These are phyloP conservation scores for Ciconia nigra DNA, from an alignment of 2,797 vertebrate genomes.

Conservation along the genomic window DNA sequence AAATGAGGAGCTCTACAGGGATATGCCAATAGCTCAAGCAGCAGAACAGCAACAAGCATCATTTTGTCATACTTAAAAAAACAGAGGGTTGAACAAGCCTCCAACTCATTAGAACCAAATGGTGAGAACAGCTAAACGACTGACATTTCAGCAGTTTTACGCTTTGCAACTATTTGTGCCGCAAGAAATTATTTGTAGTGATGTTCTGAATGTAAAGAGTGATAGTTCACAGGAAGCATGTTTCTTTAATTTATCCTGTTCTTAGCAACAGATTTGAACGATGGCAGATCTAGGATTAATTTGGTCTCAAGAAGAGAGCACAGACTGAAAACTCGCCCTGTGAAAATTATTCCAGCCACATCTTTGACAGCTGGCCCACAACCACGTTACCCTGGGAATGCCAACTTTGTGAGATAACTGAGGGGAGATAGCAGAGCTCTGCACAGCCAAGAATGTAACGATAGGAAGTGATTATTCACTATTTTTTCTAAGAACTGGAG, in stretches of 20 bases:
- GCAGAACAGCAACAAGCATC: neutral
- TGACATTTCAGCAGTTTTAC: neutral
- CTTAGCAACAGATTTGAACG: neutral
- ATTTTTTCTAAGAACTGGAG: neutral
- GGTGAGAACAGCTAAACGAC: neutral
- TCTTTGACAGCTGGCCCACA: conserved; percentile 16
- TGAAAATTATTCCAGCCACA: conserved; percentile 1
- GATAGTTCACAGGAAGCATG: neutral
- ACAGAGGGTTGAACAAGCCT: neutral
- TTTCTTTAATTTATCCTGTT: neutral
- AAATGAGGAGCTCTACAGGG: neutral
- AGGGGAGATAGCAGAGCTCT: neutral
- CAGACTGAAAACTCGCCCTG: neutral
- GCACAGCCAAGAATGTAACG: neutral
- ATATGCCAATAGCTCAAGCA: neutral
- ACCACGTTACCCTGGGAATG: neutral
- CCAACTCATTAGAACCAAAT: neutral
- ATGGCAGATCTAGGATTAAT: neutral
- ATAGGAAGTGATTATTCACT: neutral
- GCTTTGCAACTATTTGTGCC: neutral
- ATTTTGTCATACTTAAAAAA: neutral
- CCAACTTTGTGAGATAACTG: neutral
- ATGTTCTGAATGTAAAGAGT: neutral
- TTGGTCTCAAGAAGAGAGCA: neutral
- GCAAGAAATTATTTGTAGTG: neutral